Percentiles rank a stretch among this genome's conserved stretches.
Evolutionary conservation across 2,113 vertebrate species (phyloP).

Genomic region (Nothocercus julius): DNA sequence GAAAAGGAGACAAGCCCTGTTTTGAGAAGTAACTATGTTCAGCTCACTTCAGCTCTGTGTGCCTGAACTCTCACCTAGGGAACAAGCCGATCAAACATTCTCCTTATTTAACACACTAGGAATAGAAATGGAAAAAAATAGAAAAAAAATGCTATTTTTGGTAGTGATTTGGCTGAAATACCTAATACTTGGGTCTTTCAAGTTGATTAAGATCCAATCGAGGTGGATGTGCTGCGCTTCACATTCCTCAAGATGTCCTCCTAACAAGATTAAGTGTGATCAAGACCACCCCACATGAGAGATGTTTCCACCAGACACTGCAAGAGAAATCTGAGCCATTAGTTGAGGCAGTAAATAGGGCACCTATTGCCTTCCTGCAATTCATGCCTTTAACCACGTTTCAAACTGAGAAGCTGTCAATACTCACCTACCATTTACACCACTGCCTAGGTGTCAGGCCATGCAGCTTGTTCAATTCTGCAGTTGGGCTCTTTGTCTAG

Average conservation of each 20-base stretch:
- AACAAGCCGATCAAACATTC: background rate
- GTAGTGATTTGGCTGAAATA: background rate
- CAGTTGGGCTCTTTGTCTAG: background rate
- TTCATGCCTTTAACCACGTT: background rate
- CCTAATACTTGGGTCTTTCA: background rate
- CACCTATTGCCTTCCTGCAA: too few species aligned
- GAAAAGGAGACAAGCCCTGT: slow-evolving; percentile 4
- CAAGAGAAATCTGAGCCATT: background rate
- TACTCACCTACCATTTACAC: background rate
- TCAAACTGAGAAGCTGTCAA: background rate
- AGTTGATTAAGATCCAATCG: background rate
- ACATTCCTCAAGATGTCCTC: background rate
- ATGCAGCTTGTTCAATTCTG: slow-evolving; percentile 14
- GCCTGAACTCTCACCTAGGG: background rate
- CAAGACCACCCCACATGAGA: background rate
- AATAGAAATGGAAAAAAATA: background rate
- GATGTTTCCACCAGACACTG: background rate
- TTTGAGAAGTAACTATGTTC: background rate
- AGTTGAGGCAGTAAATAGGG: background rate
- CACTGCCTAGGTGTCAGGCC: background rate
- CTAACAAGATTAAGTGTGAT: background rate
- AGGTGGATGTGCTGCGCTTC: background rate
- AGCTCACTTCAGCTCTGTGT: background rate
- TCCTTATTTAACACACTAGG: background rate
- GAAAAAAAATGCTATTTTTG: background rate